Conservation (phyloP, 2,888 invertebrate species). For the Rhagophthalmus giganteus region DNA sequence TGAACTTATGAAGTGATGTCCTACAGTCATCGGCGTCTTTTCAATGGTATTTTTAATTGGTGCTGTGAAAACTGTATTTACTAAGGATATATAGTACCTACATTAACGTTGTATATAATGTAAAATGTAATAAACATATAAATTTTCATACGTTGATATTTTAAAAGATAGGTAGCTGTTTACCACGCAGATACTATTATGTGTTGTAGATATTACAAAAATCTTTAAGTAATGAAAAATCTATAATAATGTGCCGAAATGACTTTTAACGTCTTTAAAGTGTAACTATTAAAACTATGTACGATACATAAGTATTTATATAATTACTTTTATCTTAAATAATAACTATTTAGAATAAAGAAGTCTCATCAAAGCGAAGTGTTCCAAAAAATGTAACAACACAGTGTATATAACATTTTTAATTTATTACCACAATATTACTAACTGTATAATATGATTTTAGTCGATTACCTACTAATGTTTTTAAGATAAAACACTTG, state of each 20-base stretch:
- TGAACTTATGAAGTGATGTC: conserved; percentile 14
- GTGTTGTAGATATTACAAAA: conserved; percentile 11
- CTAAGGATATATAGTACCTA: conserved; percentile 16
- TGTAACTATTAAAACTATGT: neutral
- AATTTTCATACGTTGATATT: conserved; percentile 27
- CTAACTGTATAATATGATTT: too few relatives aligned
- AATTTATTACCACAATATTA: too few relatives aligned
- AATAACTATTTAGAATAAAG: too few relatives aligned
- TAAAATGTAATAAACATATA: conserved; percentile 14
- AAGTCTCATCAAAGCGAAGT: too few relatives aligned
- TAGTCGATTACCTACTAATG: too few relatives aligned
- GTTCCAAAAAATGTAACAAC: too few relatives aligned
- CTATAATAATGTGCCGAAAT: conserved; percentile 21
- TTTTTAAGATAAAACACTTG: neutral
- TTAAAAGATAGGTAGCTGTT: conserved; percentile 14
- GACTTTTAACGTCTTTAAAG: neutral
- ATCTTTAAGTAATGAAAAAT: conserved; percentile 6
- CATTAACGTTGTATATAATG: conserved; percentile 13
- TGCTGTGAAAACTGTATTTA: conserved; percentile 34
- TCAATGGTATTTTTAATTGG: conserved; percentile 36
- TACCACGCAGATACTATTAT: conserved; percentile 1
- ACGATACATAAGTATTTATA: too few relatives aligned
- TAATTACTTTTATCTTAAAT: too few relatives aligned
- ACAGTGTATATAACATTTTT: too few relatives aligned
- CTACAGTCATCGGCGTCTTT: conserved; percentile 4